Evolutionary conservation across 2,113 vertebrate species (phyloP).

Genomic region (Talpa occidentalis): DNA sequence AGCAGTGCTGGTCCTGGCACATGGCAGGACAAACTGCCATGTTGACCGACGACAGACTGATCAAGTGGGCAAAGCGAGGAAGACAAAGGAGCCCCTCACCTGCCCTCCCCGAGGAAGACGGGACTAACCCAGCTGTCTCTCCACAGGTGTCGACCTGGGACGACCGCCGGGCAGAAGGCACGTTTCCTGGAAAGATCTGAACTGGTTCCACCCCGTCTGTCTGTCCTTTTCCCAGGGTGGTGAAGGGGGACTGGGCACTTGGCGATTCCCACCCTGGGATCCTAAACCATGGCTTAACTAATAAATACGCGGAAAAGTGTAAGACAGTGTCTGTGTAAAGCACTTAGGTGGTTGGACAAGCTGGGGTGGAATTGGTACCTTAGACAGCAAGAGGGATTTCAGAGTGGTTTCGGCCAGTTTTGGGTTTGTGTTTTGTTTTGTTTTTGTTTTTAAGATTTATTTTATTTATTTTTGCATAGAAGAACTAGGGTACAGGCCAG

Average conservation of each 20-base stretch:
- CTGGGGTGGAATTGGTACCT: neutral
- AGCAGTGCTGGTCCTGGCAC: neutral
- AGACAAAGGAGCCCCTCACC: neutral
- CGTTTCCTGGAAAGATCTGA: slow-evolving; percentile 92
- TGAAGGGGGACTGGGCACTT: slow-evolving; percentile 32
- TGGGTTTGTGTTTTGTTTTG: neutral
- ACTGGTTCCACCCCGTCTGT: neutral
- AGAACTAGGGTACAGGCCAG: too few species aligned
- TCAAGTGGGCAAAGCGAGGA: neutral
- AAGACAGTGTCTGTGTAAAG: neutral
- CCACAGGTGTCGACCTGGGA: slow-evolving; percentile 89
- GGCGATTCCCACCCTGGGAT: slow-evolving; percentile 21
- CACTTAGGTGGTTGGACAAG: neutral
- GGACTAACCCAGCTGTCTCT: slow-evolving; percentile 25
- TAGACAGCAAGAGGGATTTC: neutral
- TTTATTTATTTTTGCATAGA: too few species aligned
- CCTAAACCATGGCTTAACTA: slow-evolving; percentile 61
- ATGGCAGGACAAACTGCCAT: neutral
- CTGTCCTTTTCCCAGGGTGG: neutral
- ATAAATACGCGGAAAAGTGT: slow-evolving; percentile 67
- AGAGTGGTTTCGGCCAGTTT: neutral
- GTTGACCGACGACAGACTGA: neutral
- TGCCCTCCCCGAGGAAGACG: neutral
- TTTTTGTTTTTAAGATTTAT: neutral
- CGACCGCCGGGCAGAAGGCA: slow-evolving; percentile 87